A percentile compares a stretch with the other conserved stretches of the same genome.
phyloP scores from a whole-genome alignment of 1,140 invertebrate species.

The Homalodisca vitripennis region DNA sequence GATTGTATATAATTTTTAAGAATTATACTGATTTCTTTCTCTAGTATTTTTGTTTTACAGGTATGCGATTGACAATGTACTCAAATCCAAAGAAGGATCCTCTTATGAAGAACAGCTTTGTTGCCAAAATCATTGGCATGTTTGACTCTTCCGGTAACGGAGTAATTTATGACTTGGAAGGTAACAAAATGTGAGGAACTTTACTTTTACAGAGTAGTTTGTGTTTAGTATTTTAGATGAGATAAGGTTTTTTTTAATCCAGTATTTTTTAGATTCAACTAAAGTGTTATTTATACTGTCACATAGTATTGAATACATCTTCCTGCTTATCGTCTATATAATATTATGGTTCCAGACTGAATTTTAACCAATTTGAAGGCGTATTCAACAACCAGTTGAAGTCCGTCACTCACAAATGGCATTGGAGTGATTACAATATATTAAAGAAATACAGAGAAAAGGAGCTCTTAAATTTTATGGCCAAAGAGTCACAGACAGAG shows the following conservation, averaged over 20 bases:
- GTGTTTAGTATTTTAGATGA: no score
- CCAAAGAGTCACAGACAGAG: background rate
- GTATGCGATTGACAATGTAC: background rate
- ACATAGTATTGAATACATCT: no score
- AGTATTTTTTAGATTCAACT: no score
- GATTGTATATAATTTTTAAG: no score
- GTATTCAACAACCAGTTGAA: background rate
- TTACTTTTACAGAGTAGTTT: no score
- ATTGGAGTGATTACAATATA: background rate
- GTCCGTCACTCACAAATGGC: background rate
- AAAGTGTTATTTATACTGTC: no score
- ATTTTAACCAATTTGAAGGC: background rate
- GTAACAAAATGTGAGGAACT: background rate
- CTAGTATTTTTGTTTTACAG: background rate
- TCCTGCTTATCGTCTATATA: background rate
- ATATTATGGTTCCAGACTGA: background rate
- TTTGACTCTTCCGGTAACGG: background rate
- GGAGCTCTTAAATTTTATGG: background rate
- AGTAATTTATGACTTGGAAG: background rate
- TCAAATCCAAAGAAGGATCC: background rate
- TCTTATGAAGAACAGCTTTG: background rate
- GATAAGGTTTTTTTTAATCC: no score
- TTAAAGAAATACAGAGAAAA: background rate
- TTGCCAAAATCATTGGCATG: background rate
- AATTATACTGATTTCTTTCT: no score